A percentile compares a stretch with the other conserved stretches of the same genome.
phyloP scores from a whole-genome alignment of 2,888 invertebrate genomes.

The Amiota mariae region DNA sequence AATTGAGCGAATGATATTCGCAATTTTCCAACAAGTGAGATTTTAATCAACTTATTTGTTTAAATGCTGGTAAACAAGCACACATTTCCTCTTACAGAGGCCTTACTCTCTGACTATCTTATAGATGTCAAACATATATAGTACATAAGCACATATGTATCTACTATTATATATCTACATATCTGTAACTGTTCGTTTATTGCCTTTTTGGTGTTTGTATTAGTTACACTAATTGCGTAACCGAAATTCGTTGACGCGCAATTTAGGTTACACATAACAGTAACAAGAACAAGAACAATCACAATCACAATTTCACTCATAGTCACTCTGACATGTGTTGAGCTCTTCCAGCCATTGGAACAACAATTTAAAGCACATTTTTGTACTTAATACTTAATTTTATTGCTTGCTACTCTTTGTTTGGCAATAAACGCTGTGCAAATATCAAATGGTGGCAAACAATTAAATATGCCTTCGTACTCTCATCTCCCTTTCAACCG shows the following conservation, averaged over 20 bases:
- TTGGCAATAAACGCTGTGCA: too few species aligned
- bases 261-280: conserved; percentile 11
- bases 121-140: not conserved
- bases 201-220: conserved; percentile 18
- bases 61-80: conserved; percentile 2
- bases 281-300: too few species aligned
- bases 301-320: not conserved
- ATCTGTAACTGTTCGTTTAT: conserved; percentile 1
- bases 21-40: conserved; percentile 11
- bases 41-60: conserved; percentile 20
- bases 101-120: not conserved
- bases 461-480: not conserved
- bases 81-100: not conserved
- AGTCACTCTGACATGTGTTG: not conserved
- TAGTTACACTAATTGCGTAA: conserved; percentile 7
- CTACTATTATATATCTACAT: not conserved
- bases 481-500: too few species aligned
- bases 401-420: not conserved
- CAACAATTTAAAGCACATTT: not conserved
- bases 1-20: not conserved
- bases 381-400: not conserved
- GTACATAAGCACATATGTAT: not conserved
- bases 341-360: too few species aligned
- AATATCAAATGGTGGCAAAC: not conserved
- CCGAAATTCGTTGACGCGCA: conserved; percentile 15